Evolutionary conservation across 1,140 invertebrate species (phyloP).

Genomic region (Coptotermes formosanus): DNA sequence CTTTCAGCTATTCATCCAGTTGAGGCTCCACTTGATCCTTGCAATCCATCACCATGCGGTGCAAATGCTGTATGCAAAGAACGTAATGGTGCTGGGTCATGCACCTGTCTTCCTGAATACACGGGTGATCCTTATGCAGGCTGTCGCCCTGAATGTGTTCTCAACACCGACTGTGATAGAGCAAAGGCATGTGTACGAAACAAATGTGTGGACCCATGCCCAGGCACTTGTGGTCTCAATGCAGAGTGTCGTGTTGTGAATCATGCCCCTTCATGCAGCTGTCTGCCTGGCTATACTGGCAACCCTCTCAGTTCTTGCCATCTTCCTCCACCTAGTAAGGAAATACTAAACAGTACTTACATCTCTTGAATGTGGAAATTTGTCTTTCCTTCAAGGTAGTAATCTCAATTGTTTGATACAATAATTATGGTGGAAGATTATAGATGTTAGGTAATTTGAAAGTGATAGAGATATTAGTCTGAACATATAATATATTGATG

Average conservation of each 20-base stretch:
- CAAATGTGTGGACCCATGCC: conserved; percentile 56
- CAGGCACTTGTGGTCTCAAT: conserved; percentile 54
- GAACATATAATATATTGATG: too few species aligned
- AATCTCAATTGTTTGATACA: neutral
- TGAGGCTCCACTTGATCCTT: conserved; percentile 38
- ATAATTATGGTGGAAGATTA: neutral
- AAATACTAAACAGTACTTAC: neutral
- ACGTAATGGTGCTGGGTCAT: conserved; percentile 39
- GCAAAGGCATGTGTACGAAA: conserved; percentile 50
- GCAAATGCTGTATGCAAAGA: conserved; percentile 43
- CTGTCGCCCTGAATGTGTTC: conserved; percentile 40
- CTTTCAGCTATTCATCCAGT: conserved; percentile 33
- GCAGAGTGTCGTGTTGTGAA: conserved; percentile 54
- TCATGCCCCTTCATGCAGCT: conserved; percentile 53
- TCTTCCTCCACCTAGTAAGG: conserved; percentile 41
- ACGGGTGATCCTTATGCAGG: conserved; percentile 41
- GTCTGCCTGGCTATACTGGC: conserved; percentile 51
- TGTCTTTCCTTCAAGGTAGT: conserved; percentile 20
- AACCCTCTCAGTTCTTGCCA: conserved; percentile 52
- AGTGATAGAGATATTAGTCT: too few species aligned
- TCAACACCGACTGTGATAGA: conserved; percentile 43
- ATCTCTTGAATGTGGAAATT: neutral
- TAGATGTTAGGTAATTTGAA: too few species aligned
- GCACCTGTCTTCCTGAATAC: conserved; percentile 40
- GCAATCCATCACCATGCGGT: conserved; percentile 42